A percentile compares a stretch with the other conserved stretches of the same genome.
Conservation (phyloP, 2,113 vertebrate species). For the Bubo blakistoni region DNA sequence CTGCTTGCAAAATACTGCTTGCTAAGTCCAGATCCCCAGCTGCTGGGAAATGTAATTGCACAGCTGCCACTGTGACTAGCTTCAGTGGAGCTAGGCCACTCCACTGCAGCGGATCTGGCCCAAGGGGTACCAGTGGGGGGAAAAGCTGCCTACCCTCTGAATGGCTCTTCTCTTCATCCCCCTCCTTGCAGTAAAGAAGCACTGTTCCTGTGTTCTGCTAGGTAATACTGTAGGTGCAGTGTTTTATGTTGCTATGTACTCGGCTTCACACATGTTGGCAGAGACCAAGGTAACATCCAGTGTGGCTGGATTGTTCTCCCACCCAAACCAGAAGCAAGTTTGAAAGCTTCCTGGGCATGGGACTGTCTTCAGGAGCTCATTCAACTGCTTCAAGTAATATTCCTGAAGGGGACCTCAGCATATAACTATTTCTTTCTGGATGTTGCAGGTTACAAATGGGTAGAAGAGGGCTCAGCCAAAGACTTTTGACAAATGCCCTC, state of each 20-base stretch:
- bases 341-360: not conserved
- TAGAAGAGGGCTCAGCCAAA: not conserved
- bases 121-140: fast-evolving
- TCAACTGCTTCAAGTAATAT: not conserved
- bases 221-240: no score
- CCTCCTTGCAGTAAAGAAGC: not conserved
- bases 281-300: not conserved
- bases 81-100: not conserved
- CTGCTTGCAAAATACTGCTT: not conserved
- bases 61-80: not conserved
- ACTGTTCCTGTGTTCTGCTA: not conserved
- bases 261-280: not conserved
- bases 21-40: not conserved
- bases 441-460: not conserved
- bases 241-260: not conserved
- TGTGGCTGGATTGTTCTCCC: fast-evolving
- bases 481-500: not conserved
- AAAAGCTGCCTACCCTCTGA: not conserved
- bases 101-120: not conserved
- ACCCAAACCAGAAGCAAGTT: not conserved
- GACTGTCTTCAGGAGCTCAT: not conserved
- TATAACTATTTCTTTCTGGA: not conserved
- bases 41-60: not conserved
- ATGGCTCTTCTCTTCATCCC: not conserved
- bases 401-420: not conserved